These are phyloP conservation scores for Platyrinchus mystaceus DNA, from an alignment of 2,797 vertebrate genomes.

Conservation along the genomic window DNA sequence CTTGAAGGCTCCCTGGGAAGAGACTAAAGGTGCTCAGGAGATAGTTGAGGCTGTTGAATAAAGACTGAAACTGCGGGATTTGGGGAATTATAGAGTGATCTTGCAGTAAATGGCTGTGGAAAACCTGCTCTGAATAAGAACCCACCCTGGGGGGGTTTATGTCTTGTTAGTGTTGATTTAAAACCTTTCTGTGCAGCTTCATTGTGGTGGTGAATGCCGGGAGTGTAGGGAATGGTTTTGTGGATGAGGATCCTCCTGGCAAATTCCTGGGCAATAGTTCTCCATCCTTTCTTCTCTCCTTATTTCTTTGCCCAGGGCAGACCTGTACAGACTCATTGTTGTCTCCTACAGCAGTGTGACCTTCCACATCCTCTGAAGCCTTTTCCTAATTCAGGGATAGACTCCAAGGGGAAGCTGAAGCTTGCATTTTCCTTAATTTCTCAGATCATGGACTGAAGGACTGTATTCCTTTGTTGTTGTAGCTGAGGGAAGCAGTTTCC, in stretches of 20 bases:
- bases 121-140: background rate
- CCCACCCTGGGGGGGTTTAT: background rate
- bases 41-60: background rate
- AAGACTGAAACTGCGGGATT: background rate
- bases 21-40: background rate
- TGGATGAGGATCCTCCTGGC: background rate
- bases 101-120: background rate
- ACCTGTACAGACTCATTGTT: background rate
- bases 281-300: background rate
- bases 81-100: background rate
- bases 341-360: background rate
- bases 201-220: background rate
- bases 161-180: background rate
- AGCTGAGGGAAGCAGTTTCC: background rate
- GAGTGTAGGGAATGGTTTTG: background rate
- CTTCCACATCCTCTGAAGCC: background rate
- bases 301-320: background rate
- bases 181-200: background rate
- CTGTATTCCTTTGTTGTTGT: background rate
- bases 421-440: background rate
- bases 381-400: background rate
- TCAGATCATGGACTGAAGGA: background rate
- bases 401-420: background rate
- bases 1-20: background rate
- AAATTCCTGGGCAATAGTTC: background rate